phyloP scores from a whole-genome alignment of 2,113 vertebrate species.

The Brachyistius frenatus region DNA sequence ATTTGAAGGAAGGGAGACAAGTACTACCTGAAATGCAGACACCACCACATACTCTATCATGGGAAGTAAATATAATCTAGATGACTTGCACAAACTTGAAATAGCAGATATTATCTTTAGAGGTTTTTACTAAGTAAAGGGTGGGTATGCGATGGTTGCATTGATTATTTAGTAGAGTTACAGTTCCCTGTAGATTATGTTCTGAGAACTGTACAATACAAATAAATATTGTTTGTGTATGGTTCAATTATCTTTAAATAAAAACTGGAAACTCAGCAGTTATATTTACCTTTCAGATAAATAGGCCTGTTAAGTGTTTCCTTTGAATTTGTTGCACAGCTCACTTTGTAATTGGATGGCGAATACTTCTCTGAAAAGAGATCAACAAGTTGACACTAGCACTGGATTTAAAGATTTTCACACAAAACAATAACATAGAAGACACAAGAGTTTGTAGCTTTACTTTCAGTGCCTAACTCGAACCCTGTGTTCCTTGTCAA shows the following conservation, averaged over 20 bases:
- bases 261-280: constrained; percentile 5
- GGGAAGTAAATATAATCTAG: too few species aligned
- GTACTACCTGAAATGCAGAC: neutral
- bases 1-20: neutral
- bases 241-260: constrained; percentile 22
- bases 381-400: neutral
- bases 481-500: neutral
- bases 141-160: too few species aligned
- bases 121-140: neutral
- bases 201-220: neutral
- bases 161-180: neutral
- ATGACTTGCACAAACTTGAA: neutral
- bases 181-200: neutral
- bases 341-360: constrained; percentile 7
- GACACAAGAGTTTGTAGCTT: constrained; percentile 3
- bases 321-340: constrained; percentile 13
- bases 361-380: neutral
- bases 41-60: too few species aligned
- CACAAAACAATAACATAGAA: neutral
- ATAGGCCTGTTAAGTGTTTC: neutral
- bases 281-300: constrained; percentile 7
- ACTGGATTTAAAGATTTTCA: neutral
- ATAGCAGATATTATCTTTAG: neutral
- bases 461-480: neutral
- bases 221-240: neutral